Evolutionary conservation across 1,140 invertebrate species (phyloP).

Genomic region (Plutomurus gul): DNA sequence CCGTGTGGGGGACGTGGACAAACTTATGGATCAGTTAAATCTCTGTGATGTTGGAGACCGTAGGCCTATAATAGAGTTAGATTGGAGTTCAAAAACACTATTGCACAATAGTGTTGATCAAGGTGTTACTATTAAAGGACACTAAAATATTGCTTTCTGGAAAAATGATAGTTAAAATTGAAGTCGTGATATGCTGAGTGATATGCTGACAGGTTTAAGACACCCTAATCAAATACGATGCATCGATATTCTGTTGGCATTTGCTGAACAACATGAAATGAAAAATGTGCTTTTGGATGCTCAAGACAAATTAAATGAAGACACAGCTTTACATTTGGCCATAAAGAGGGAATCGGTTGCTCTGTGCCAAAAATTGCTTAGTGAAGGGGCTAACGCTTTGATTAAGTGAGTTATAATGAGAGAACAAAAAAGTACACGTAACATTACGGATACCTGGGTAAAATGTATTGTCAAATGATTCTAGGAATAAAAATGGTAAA

Average conservation of each 20-base stretch:
- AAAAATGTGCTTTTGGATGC: background rate
- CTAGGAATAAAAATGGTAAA: background rate
- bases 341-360: background rate
- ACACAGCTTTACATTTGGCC: background rate
- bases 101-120: background rate
- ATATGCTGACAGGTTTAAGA: background rate
- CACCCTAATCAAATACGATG: background rate
- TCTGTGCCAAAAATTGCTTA: background rate
- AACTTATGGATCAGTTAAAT: background rate
- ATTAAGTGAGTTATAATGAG: background rate
- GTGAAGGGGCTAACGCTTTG: background rate
- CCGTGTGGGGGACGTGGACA: background rate
- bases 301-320: background rate
- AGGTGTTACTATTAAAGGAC: background rate
- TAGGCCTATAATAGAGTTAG: background rate
- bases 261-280: background rate
- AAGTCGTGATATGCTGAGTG: background rate
- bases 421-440: background rate
- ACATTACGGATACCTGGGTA: too few species aligned
- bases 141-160: background rate
- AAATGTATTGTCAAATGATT: background rate
- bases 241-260: background rate
- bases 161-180: background rate
- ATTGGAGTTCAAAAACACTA: constrained; percentile 4
- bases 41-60: background rate